Evolutionary conservation across 1,140 invertebrate genomes (phyloP).

Genomic region (Pseudomyrmex pallidus): DNA sequence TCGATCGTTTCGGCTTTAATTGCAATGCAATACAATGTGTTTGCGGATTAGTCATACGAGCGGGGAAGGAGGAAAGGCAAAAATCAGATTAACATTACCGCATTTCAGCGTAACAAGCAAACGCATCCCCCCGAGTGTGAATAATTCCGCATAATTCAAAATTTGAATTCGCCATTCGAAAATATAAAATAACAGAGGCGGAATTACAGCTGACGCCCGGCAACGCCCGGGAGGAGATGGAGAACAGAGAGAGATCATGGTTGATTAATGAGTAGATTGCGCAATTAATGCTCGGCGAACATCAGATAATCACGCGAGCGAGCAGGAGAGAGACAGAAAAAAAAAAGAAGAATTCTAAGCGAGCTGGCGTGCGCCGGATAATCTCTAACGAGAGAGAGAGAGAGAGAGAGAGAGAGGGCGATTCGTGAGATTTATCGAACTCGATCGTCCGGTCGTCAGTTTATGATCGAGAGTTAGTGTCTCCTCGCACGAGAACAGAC

Average conservation of each 20-base stretch:
- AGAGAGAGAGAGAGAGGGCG: too few relatives aligned
- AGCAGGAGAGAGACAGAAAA: too few relatives aligned
- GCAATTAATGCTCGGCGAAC: conserved; percentile 43
- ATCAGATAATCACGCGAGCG: conserved; percentile 48
- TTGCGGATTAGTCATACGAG: conserved; percentile 20
- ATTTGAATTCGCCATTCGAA: conserved; percentile 1
- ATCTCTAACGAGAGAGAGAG: conserved; percentile 5
- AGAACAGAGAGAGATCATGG: background rate
- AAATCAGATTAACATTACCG: conserved; percentile 43
- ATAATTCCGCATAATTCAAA: conserved; percentile 56
- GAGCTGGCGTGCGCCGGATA: conserved; percentile 51
- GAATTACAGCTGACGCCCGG: conserved; percentile 31
- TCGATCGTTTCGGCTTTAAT: background rate
- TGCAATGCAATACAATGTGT: conserved; percentile 7
- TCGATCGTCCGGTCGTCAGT: conserved; percentile 58
- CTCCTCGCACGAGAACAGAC: conserved; percentile 57
- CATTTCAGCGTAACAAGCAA: background rate
- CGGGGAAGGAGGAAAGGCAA: background rate
- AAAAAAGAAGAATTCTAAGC: background rate
- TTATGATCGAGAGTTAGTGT: conserved; percentile 57
- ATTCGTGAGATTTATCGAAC: conserved; percentile 48
- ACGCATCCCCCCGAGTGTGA: conserved; percentile 14
- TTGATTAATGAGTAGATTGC: conserved; percentile 55
- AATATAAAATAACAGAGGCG: conserved; percentile 41
- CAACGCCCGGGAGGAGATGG: background rate